Conservation (phyloP, 2,888 invertebrate species). For the Cataglyphis cursor region DNA sequence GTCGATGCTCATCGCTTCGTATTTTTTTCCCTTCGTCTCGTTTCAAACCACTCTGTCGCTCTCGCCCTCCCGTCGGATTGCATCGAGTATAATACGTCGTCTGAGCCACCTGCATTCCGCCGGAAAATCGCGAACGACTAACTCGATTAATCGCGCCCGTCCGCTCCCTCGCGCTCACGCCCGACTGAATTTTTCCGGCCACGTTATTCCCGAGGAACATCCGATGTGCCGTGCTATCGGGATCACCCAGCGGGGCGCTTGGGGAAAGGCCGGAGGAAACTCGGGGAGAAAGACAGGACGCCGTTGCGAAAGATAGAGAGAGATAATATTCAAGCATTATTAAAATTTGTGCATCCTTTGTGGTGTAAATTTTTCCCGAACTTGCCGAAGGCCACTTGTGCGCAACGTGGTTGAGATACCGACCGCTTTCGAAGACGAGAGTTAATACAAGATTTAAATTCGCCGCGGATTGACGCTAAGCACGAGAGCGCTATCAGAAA, state of each 20-base stretch:
- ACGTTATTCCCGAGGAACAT: constrained; percentile 62
- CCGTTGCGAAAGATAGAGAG: neutral
- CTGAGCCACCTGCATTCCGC: constrained; percentile 32
- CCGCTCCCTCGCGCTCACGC: constrained; percentile 49
- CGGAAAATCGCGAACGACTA: constrained; percentile 71
- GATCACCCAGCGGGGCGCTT: constrained; percentile 21
- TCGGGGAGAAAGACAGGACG: neutral
- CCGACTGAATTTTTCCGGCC: constrained; percentile 64
- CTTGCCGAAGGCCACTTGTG: constrained; percentile 23
- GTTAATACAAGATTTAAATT: constrained; percentile 47
- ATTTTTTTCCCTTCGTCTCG: neutral
- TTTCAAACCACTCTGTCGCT: neutral
- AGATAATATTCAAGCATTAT: constrained; percentile 42
- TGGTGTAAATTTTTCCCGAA: constrained; percentile 49
- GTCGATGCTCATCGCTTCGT: constrained; percentile 47
- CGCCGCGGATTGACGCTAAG: constrained; percentile 29
- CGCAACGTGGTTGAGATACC: constrained; percentile 30
- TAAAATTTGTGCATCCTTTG: constrained; percentile 46
- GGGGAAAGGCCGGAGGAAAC: constrained; percentile 18
- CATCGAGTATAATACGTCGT: constrained; percentile 64
- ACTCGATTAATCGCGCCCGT: constrained; percentile 75
- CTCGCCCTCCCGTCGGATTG: constrained; percentile 13
- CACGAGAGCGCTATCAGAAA: constrained; percentile 19
- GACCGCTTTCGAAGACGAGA: constrained; percentile 24
- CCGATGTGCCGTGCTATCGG: constrained; percentile 48